Evolutionary conservation across 2,113 vertebrate species (phyloP).

Genomic region (Hemibagrus wyckioides): DNA sequence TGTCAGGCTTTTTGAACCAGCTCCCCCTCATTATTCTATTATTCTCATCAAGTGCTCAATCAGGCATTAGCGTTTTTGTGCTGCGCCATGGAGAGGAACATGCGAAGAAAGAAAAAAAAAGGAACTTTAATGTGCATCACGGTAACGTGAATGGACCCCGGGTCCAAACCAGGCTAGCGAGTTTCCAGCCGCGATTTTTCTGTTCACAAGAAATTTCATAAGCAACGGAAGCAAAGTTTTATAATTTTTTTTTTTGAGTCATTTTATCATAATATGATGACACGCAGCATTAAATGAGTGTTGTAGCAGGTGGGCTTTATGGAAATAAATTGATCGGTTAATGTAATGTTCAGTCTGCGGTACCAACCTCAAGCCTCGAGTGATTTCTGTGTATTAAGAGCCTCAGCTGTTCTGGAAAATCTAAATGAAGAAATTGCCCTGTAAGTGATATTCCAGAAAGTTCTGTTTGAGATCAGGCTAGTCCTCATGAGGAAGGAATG

Average conservation of each 20-base stretch:
- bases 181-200: neutral
- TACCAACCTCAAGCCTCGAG: constrained; percentile 19
- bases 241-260: neutral
- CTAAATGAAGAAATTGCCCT: constrained; percentile 43
- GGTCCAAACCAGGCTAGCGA: neutral
- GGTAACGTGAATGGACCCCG: neutral
- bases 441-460: constrained; percentile 48
- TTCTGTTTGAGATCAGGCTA: constrained; percentile 35
- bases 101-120: constrained; percentile 23
- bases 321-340: constrained; percentile 46
- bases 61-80: constrained; percentile 52
- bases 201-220: neutral
- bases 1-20: constrained; percentile 55
- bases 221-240: neutral
- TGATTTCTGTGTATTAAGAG: constrained; percentile 16
- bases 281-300: neutral
- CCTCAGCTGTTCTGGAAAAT: constrained; percentile 39
- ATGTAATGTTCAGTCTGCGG: constrained; percentile 41
- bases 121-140: constrained; percentile 30
- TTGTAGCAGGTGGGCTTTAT: constrained; percentile 46
- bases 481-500: constrained; percentile 54
- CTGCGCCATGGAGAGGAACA: constrained; percentile 31
- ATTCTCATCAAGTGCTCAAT: constrained; percentile 62
- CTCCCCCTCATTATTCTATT: constrained; percentile 62
- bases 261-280: constrained; percentile 1